Evolutionary conservation across 2,797 vertebrate species (phyloP).

Genomic region (Triplophysa bombifrons): DNA sequence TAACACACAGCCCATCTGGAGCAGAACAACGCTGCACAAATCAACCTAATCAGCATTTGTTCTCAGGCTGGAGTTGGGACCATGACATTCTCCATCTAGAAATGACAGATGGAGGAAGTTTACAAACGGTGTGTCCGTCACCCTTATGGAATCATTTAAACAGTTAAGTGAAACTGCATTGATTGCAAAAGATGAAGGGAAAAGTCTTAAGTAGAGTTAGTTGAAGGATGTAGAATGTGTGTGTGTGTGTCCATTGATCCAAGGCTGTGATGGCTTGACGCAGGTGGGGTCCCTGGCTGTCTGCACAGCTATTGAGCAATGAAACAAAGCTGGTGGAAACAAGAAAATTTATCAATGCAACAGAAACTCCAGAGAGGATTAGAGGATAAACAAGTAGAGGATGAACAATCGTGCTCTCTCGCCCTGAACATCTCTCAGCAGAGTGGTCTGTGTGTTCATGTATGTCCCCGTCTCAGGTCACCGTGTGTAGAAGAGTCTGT

Average conservation of each 20-base stretch:
- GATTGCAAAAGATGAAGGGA: background rate
- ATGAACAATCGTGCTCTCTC: slow-evolving; percentile 55
- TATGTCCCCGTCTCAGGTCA: slow-evolving; percentile 4
- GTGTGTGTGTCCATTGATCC: slow-evolving; percentile 48
- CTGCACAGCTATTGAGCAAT: slow-evolving; percentile 54
- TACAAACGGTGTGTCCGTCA: background rate
- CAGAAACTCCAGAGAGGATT: slow-evolving; percentile 62
- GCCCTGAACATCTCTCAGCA: slow-evolving; percentile 37
- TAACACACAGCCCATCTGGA: slow-evolving; percentile 39
- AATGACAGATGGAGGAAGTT: slow-evolving; percentile 15
- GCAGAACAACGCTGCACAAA: slow-evolving; percentile 44
- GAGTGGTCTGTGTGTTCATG: slow-evolving; percentile 24
- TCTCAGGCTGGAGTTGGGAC: slow-evolving; percentile 6
- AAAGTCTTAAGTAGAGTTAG: slow-evolving; percentile 8
- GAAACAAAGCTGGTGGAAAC: slow-evolving; percentile 61
- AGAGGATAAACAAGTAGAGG: slow-evolving; percentile 61
- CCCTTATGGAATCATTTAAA: slow-evolving; percentile 21
- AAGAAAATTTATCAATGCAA: slow-evolving; percentile 61
- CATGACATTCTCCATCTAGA: slow-evolving; percentile 9
- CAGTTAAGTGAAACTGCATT: slow-evolving; percentile 4
- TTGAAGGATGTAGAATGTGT: slow-evolving; percentile 27
- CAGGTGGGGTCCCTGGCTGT: slow-evolving; percentile 52
- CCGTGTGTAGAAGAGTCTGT: background rate
- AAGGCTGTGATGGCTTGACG: slow-evolving; percentile 50
- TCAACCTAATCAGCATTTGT: slow-evolving; percentile 34